Percentiles rank a stretch among this genome's conserved stretches.
These are phyloP conservation scores for Serinus canaria DNA, from an alignment of 2,113 vertebrate genomes.

Conservation along the genomic window DNA sequence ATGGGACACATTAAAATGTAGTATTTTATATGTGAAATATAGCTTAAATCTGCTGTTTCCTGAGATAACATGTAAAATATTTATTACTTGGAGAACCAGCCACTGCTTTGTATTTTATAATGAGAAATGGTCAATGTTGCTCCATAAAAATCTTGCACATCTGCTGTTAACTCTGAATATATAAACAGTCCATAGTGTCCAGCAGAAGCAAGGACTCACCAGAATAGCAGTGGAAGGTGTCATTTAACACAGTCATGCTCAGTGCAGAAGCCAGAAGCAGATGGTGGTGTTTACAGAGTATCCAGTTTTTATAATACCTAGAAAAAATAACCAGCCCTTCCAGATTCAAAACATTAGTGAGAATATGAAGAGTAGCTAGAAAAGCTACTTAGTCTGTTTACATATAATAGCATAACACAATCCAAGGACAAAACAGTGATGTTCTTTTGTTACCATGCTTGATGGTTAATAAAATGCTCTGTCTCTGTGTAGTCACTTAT, in stretches of 20 bases:
- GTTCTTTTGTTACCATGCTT: not conserved
- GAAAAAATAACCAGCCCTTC: not conserved
- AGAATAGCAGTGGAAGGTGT: not conserved
- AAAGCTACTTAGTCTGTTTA: conserved; percentile 21
- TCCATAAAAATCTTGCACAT: conserved; percentile 6
- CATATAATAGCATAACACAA: not conserved
- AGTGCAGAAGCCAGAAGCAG: not conserved
- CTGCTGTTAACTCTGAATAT: not conserved
- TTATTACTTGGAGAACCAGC: not conserved
- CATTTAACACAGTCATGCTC: not conserved
- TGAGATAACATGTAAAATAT: not conserved
- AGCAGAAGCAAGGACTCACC: not conserved
- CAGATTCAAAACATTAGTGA: not conserved
- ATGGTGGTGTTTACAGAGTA: not conserved
- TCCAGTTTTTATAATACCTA: not conserved
- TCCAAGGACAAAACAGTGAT: not conserved
- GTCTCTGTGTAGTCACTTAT: not conserved
- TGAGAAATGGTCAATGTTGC: not conserved
- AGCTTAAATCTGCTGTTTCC: conserved; percentile 17
- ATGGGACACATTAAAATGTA: not conserved
- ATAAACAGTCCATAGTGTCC: not conserved
- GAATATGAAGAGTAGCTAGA: not conserved
- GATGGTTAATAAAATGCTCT: not conserved
- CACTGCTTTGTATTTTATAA: not conserved
- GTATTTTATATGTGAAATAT: not conserved